Evolutionary conservation across 2,113 vertebrate species (phyloP), one percentile per base, ranked within the genome.

Genomic region (Pyxicephalus adspersus): DNA sequence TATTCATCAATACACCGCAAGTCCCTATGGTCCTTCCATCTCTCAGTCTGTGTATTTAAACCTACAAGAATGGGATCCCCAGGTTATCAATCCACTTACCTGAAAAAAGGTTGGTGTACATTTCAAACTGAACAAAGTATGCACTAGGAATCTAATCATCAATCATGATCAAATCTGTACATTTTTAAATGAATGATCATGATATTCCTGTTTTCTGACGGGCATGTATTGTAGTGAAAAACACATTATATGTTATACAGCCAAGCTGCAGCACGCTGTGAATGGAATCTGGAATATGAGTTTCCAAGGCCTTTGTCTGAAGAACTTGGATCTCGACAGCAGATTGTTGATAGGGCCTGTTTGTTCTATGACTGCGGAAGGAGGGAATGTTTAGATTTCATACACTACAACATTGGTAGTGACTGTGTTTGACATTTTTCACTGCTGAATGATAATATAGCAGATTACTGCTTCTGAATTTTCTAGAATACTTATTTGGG

Each of bases 381-480:
- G 58, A 51, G 74, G 60, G 60, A 76, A 64, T 51, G 38, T 76
- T 64, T 76, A 76, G 51, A 64, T 64, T 76, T 76, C 11, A 74
- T 68, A 26, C 38, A 25, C 20, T 26, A 15, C 16, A 16, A 22
- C 31, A 38, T 25, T 70, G 50, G 67, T 26, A 52, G 67, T 52
- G 11, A 28, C 45, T 1, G 26, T 19, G 2, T 7, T 28, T 70
- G 22, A 23, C 66, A 26, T 26, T 25, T 19, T 52, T 52, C 45
- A 45, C 52, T 52, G 5, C 52, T 52, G 13, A 9, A 26, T 26
- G 22, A 68, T 45, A 67, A 67, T 67, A 67, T 6, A 29, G 34
- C 34, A 23, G 15, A 45, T 45, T 2, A 22, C 34, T 45, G 8
- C 34, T 50, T 31, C 34, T 67, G 20, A 38, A 38, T 67, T 23